Percentiles rank a stretch among this genome's conserved stretches.
Evolutionary conservation across 2,888 invertebrate genomes (phyloP).

Genomic region (Elgonia sp.): DNA sequence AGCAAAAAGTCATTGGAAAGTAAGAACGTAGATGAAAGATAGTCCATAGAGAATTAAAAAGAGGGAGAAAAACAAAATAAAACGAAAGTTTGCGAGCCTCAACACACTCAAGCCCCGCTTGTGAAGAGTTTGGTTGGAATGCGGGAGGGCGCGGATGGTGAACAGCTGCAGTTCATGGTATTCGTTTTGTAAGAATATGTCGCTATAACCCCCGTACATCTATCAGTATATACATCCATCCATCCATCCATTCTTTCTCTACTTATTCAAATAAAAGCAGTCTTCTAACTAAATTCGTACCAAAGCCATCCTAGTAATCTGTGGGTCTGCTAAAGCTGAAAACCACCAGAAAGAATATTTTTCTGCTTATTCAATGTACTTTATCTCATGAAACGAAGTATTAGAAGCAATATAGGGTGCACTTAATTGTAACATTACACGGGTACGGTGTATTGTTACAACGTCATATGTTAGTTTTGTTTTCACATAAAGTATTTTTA

Average conservation of each 20-base stretch:
- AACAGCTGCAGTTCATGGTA: conserved; percentile 84
- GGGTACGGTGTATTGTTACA: not conserved
- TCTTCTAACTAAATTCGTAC: conserved; percentile 30
- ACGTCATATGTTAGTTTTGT: conserved; percentile 36
- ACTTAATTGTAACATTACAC: conserved; percentile 35
- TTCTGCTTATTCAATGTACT: conserved; percentile 34
- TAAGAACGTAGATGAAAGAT: not conserved
- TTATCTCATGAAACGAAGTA: conserved; percentile 38
- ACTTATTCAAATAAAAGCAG: conserved; percentile 62
- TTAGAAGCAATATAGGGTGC: conserved; percentile 37
- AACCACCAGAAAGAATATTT: conserved; percentile 51
- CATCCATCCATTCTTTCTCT: conserved; percentile 45
- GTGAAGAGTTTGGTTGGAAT: conserved; percentile 38
- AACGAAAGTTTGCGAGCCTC: conserved; percentile 24
- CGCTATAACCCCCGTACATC: conserved; percentile 74
- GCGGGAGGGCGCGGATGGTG: conserved; percentile 82
- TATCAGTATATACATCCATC: conserved; percentile 42
- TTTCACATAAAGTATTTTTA: conserved; percentile 20
- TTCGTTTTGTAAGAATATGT: conserved; percentile 80
- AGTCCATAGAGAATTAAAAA: conserved; percentile 1
- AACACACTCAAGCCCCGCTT: conserved; percentile 33
- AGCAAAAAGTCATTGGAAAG: not conserved
- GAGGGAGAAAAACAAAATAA: not conserved
- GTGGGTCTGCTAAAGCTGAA: conserved; percentile 52
- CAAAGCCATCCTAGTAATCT: conserved; percentile 47